Base-by-base conservation (phyloP, 23 tunicate genomes). In the Halocynthia roretzi region DNA sequence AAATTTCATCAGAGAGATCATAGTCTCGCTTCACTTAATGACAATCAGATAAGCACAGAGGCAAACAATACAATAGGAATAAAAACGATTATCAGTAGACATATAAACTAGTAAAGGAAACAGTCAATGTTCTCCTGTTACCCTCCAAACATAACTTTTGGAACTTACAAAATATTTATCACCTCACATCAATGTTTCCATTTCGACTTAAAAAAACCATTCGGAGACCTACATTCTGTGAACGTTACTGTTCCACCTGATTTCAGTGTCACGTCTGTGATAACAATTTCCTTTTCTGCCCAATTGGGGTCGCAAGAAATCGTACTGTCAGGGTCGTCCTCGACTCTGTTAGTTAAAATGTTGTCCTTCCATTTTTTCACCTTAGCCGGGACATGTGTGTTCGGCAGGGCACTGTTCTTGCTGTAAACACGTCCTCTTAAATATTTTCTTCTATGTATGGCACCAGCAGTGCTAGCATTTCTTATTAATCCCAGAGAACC, bases 351-450 rank as follows among this genome's bases (percentile, higher is more conserved):
- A 11, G 23, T 50, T 0, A 74, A 52, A 20, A 74, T 54, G 51
- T 74, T 74, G 31, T 74, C 78, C 56, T 74, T 74, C 78, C 78
- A 74, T 74, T 74, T 74, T 10, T 53, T 12, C 19, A 74, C 56
- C 40, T 74, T 74, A 17, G 78, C 64, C 5, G 78, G 49, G 8
- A 74, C 56, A 31, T 31, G 44, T 31, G 44, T 31, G 44, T 31
- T 31, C 44, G 44, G 44, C 44, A 31, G 44, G 44, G 44, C 44
- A 31, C 44, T 31, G 44, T 31, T 31, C 14, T 48, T 52, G 17
- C 50, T 50, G 20, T 48, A 54, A 56, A 22, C 78, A 65, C 70
- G 70, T 20, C 70, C 70, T 65, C 70, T 65, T 8, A 74, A 50
- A 10, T 10, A 54, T 74, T 53, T 74, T 20, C 78, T 20, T 18